Conservation (phyloP, 92 coral and sea anemone species). For the Epizoanthus illoricatus region DNA sequence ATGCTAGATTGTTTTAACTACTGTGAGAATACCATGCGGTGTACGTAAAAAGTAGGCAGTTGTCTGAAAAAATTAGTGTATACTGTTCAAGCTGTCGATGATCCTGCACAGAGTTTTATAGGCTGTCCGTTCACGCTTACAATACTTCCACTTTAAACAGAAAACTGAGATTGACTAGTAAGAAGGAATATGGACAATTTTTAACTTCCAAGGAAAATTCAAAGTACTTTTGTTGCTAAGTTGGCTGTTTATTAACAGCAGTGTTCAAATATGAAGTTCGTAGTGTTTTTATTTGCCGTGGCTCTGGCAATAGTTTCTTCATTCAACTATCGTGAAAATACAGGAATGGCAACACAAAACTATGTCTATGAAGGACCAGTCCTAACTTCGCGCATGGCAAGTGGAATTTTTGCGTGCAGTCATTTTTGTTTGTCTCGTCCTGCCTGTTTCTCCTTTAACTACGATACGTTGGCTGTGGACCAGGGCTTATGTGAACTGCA, state of each 20-base stretch:
- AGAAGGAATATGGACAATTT: too few species aligned
- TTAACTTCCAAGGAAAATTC: too few species aligned
- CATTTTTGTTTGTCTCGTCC: constrained; percentile 19
- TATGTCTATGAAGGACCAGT: constrained; percentile 15
- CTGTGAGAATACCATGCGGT: too few species aligned
- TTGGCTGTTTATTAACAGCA: not conserved
- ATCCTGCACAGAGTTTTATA: too few species aligned
- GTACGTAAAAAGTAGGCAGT: too few species aligned
- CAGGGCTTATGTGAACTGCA: constrained; percentile 24
- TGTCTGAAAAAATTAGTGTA: too few species aligned
- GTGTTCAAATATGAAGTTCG: not conserved
- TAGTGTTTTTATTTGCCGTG: not conserved
- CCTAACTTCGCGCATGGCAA: not conserved
- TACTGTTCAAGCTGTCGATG: too few species aligned
- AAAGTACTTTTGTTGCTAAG: too few species aligned
- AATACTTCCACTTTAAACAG: too few species aligned
- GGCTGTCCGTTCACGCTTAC: too few species aligned
- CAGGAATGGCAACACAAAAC: constrained; percentile 7
- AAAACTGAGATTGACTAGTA: too few species aligned
- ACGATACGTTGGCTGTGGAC: not conserved
- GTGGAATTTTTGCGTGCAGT: constrained; percentile 26
- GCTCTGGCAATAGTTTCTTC: not conserved
- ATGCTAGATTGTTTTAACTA: too few species aligned
- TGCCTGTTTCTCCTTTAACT: constrained; percentile 28
- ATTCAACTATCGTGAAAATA: constrained; percentile 8